Evolutionary conservation across 1,140 invertebrate genomes (phyloP), one percentile per base, ranked within the genome.

Genomic region (Caenorhabditis inopinata): DNA sequence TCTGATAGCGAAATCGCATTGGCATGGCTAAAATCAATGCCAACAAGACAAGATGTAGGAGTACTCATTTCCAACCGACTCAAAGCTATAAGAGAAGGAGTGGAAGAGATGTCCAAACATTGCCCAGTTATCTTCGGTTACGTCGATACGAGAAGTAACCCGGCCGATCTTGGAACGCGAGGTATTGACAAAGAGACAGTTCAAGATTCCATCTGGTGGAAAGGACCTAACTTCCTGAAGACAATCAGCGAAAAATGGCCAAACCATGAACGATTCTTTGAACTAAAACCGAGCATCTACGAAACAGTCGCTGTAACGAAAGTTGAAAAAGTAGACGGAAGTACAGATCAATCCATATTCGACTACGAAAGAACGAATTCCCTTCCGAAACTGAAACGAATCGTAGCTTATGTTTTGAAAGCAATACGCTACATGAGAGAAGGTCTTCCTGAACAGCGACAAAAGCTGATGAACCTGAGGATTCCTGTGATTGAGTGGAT

Each of bases 141-240:
- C n/a, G n/a, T n/a, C n/a, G 32, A 49, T 18, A 80, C 75, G 1
- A 25, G 46, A 27, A 32, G 32, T 6, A 80, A 80, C 23, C 68
- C 74, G 14, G 78, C 78, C 23, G 78, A 80, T 42, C 11, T 78
- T 49, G 74, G 18, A 23, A 79, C 78, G 18, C 12, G 78, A 80
- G 46, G 38, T 12, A 6, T 78, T 2, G 5, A 6, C 29, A 6
- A 3, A 23, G 29, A 38, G 38, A 21, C 62, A 16, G 9, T 47
- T 11, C 18, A 51, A 1, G 53, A 80, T 29, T 27, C 29, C n/a
- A 27, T 23, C 14, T 79, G 38, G 47, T 35, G 29, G 38, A 77
- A 49, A 2, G 23, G 38, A 9, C 35, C 42, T 16, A 16, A 47
- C 14, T 47, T 47, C 46, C n/a, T 25, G 42, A 23, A n/a, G 2